Base-by-base conservation (phyloP, 2,888 invertebrate species). In the Blastobasis adustella region DNA sequence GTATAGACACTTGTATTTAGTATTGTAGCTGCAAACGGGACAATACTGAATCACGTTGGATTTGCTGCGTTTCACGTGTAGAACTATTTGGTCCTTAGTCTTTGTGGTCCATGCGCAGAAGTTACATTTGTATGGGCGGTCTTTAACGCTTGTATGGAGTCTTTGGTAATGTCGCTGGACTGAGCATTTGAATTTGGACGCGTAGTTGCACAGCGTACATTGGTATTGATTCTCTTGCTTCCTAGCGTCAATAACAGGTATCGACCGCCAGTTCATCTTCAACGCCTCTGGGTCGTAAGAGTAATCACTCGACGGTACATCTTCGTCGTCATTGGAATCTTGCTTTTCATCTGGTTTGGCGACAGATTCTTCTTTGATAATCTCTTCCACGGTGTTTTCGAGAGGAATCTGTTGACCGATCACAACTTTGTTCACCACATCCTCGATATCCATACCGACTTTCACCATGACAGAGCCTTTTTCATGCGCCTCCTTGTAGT, bases 81-180 rank as follows among this genome's bases (percentile, higher is more conserved):
- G 55, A 0, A 75, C 59, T 5, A 83, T 80, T 44, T 82, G 79
- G 9, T 85, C 84, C 58, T 80, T 79, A 0, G 83, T 84, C 65
- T 83, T 83, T 0, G 83, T 82, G 0, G 76, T 71, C 43, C 82
- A 84, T 37, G 78, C 79, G 47, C 84, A 85, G 45, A 81, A 79
- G 0, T 68, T 50, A 46, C 84, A 85, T 51, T 77, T 77, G 52
- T 75, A 85, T 0, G 84, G 84, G 4, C 74, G 56, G 10, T 71
- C 71, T 0, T 73, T 58, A 0, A 53, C 59, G 0, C 73, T 75
- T 0, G 81, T 82, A 54, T 85, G 84, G 23, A 72, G 77, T 4
- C 84, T 56, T 54, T 82, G 83, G 9, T 67, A 84, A 49, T 85
- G 84, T 0, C 82, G 65, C 51, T 80, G 82, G 0, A 85, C 82